Conservation (phyloP, 2,113 vertebrate genomes). For the Pampusana beccarii region DNA sequence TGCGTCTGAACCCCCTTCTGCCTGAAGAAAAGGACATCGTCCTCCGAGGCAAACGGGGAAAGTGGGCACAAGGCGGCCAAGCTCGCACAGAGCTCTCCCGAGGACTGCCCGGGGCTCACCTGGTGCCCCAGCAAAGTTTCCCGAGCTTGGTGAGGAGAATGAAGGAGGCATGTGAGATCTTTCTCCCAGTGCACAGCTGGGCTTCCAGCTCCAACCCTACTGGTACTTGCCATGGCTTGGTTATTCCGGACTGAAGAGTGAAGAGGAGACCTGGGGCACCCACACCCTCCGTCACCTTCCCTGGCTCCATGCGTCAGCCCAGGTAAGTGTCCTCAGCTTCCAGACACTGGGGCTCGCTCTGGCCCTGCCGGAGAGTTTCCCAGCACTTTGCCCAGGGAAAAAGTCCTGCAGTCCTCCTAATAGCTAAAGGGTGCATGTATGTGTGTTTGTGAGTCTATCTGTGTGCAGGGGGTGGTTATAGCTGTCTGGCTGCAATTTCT, state of each 20-base stretch:
- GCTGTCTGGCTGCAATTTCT: constrained; percentile 11
- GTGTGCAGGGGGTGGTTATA: background rate
- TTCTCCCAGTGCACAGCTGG: background rate
- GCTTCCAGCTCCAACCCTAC: background rate
- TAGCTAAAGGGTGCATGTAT: background rate
- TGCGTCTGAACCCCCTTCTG: background rate
- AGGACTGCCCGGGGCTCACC: background rate
- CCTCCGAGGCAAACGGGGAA: background rate
- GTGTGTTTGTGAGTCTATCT: background rate
- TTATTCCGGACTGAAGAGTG: background rate
- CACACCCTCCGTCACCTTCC: background rate
- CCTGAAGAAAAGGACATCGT: background rate
- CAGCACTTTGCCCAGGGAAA: background rate
- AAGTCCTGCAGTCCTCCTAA: background rate
- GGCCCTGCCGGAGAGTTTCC: background rate
- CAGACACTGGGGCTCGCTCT: background rate
- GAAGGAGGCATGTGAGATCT: background rate
- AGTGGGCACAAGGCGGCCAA: background rate
- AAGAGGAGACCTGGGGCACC: background rate
- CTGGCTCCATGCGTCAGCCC: background rate
- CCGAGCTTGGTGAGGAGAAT: background rate
- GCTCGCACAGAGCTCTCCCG: background rate
- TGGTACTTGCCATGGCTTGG: background rate
- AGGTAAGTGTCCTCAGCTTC: background rate
- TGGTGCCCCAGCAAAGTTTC: constrained; percentile 32